These are phyloP conservation scores for Melanotaenia pygmaea DNA, from an alignment of 2,797 vertebrate species.

Conservation along the genomic window DNA sequence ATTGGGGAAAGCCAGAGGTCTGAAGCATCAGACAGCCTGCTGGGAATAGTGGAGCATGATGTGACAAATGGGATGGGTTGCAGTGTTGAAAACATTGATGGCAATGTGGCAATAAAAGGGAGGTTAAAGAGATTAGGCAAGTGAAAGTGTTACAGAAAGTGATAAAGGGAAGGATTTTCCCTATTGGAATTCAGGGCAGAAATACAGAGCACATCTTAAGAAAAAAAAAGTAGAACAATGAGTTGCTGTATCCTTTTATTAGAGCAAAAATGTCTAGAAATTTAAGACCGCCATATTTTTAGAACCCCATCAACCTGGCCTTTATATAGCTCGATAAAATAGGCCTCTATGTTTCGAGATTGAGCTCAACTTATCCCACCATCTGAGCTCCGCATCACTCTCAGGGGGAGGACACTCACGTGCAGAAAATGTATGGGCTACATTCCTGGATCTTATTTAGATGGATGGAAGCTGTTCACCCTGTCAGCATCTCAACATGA, in stretches of 20 bases:
- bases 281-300: conserved; percentile 83
- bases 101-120: conserved; percentile 42
- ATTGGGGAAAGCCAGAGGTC: conserved; percentile 48
- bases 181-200: conserved; percentile 71
- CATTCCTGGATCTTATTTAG: conserved; percentile 69
- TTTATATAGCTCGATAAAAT: conserved; percentile 82
- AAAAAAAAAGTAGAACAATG: conserved; percentile 71
- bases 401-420: conserved; percentile 55
- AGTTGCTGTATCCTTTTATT: conserved; percentile 76
- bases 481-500: conserved; percentile 56
- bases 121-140: conserved; percentile 54
- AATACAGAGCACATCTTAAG: conserved; percentile 49
- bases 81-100: conserved; percentile 23
- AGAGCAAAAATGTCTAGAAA: conserved; percentile 76
- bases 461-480: conserved; percentile 71
- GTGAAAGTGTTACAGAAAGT: conserved; percentile 43
- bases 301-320: conserved; percentile 83
- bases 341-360: conserved; percentile 75
- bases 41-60: conserved; percentile 42
- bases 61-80: conserved; percentile 49
- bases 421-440: conserved; percentile 62
- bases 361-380: conserved; percentile 62
- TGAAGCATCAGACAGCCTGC: conserved; percentile 25
- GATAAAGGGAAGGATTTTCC: conserved; percentile 47
- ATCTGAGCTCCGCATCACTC: conserved; percentile 55